phyloP scores from a whole-genome alignment of 1,140 invertebrate genomes.

The Physella acuta region DNA sequence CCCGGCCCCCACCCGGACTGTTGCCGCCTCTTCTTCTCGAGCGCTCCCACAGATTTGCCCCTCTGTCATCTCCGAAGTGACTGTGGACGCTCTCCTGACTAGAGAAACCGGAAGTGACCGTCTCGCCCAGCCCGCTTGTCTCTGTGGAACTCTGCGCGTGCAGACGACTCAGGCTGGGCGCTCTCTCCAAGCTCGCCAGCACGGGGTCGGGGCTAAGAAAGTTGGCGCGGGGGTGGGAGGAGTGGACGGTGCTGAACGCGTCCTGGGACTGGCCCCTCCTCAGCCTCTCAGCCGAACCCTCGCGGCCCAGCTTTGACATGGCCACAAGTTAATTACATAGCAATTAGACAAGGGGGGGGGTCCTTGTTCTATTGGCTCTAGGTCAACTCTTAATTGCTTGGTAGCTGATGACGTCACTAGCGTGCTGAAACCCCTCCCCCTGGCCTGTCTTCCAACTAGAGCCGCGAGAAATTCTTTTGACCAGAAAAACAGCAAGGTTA shows the following conservation, averaged over 20 bases:
- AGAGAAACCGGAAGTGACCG: conserved; percentile 50
- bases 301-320: not conserved
- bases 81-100: conserved; percentile 51
- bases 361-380: too few relatives aligned
- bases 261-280: not conserved
- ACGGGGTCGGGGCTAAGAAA: conserved; percentile 16
- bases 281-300: not conserved
- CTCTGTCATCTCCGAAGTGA: conserved; percentile 9
- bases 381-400: too few relatives aligned
- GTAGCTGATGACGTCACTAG: too few relatives aligned
- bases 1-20: not conserved
- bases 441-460: too few relatives aligned
- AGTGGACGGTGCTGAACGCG: not conserved
- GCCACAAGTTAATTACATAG: conserved; percentile 3
- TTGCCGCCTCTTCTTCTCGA: not conserved
- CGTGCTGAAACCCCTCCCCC: too few relatives aligned
- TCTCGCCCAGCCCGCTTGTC: conserved; percentile 53
- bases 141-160: conserved; percentile 54
- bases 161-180: conserved; percentile 40
- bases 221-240: not conserved
- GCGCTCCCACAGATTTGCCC: not conserved
- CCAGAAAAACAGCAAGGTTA: too few relatives aligned
- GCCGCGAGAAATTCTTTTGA: too few relatives aligned
- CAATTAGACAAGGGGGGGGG: not conserved
- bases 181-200: conserved; percentile 30